These are phyloP conservation scores for Rhyzopertha dominica DNA, from an alignment of 1,140 invertebrate species.

Conservation along the genomic window DNA sequence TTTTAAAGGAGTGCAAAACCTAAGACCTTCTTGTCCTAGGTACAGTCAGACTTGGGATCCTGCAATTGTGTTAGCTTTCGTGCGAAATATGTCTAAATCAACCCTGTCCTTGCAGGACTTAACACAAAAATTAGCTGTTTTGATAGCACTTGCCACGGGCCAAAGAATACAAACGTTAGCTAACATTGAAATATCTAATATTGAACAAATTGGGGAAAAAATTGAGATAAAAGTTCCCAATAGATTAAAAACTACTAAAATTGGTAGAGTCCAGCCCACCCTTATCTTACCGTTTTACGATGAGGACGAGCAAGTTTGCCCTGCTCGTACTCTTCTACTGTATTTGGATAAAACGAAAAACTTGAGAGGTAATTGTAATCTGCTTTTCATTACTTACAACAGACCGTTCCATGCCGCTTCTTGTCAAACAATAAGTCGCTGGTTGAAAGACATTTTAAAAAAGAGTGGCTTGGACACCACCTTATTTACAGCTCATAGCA, in stretches of 20 bases:
- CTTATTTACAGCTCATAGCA: slow-evolving; percentile 23
- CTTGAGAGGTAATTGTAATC: slow-evolving; percentile 1
- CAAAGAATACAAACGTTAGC: no score
- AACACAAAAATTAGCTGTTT: slow-evolving; percentile 9
- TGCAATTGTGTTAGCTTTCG: slow-evolving; percentile 5
- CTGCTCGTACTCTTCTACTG: neutral
- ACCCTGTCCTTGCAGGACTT: slow-evolving; percentile 1
- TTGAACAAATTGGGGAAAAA: neutral
- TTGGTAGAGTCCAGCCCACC: slow-evolving; percentile 8
- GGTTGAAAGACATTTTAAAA: slow-evolving; percentile 18
- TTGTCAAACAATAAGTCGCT: slow-evolving; percentile 22
- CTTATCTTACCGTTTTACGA: slow-evolving; percentile 13
- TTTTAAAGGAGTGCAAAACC: slow-evolving; percentile 5
- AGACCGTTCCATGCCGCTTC: slow-evolving; percentile 12
- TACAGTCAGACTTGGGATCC: slow-evolving; percentile 15
- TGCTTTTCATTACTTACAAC: slow-evolving; percentile 7
- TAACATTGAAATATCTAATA: slow-evolving; percentile 10
- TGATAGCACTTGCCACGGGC: slow-evolving; percentile 8
- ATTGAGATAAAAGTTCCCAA: slow-evolving; percentile 14
- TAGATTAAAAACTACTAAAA: slow-evolving; percentile 11
- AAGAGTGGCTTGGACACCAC: slow-evolving; percentile 20
- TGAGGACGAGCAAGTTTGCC: slow-evolving; percentile 5
- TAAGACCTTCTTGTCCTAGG: slow-evolving; percentile 9
- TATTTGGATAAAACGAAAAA: slow-evolving; percentile 8
- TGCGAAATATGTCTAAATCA: neutral